A percentile compares a stretch with the other conserved stretches of the same genome.
Evolutionary conservation across 2,113 vertebrate genomes (phyloP).

Genomic region (Chionomys nivalis): DNA sequence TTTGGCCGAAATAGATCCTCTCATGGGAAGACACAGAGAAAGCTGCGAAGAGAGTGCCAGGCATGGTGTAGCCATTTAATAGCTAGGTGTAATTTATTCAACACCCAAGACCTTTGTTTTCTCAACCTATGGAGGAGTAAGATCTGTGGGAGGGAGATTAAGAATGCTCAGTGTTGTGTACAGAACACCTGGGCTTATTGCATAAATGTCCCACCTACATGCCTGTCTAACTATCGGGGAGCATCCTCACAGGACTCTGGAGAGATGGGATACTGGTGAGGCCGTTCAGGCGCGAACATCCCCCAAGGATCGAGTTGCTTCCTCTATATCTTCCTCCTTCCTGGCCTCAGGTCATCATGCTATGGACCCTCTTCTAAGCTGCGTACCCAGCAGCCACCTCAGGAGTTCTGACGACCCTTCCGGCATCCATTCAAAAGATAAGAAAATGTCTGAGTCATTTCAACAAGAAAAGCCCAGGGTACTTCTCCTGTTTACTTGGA

Average conservation of each 20-base stretch:
- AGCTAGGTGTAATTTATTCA: no score
- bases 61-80: background rate
- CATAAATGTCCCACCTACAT: rapidly evolving
- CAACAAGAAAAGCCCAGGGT: no score
- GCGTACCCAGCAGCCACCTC: no score
- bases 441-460: no score
- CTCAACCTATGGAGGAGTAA: background rate
- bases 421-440: background rate
- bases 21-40: background rate
- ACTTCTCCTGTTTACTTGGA: background rate
- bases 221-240: background rate
- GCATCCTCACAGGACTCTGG: background rate
- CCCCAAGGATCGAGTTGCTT: background rate
- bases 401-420: background rate
- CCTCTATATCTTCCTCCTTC: background rate
- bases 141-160: background rate
- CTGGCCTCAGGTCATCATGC: background rate
- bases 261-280: background rate
- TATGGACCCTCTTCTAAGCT: background rate
- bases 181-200: background rate
- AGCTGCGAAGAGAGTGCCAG: background rate
- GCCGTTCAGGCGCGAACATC: background rate
- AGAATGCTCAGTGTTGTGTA: no score
- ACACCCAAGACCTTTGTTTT: background rate
- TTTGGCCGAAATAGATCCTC: background rate